These are phyloP conservation scores for Thunnus albacares DNA, from an alignment of 2,797 vertebrate genomes.

Conservation along the genomic window DNA sequence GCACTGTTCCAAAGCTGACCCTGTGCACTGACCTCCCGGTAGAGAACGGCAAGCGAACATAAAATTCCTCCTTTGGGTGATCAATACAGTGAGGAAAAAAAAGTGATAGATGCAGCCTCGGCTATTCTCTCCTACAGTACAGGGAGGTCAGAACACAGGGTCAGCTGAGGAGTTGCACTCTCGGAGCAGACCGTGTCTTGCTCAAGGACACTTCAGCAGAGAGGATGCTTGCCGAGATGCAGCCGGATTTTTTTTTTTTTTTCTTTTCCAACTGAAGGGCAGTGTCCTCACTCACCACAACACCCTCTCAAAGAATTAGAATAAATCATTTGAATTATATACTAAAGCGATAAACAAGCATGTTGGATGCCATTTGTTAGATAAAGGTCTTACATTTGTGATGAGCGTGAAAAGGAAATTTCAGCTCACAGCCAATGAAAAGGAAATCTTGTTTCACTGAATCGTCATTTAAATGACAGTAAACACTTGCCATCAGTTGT, in stretches of 20 bases:
- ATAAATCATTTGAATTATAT: slow-evolving; percentile 10
- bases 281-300: slow-evolving; percentile 7
- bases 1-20: slow-evolving; percentile 62
- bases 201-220: slow-evolving; percentile 69
- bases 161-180: slow-evolving; percentile 50
- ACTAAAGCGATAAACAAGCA: slow-evolving; percentile 21
- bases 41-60: slow-evolving; percentile 24
- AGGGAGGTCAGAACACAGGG: slow-evolving; percentile 71
- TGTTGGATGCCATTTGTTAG: not conserved
- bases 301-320: slow-evolving; percentile 14
- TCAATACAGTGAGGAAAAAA: slow-evolving; percentile 55
- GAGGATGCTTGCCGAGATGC: not conserved
- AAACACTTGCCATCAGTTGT: not conserved
- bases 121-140: slow-evolving; percentile 42
- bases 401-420: slow-evolving; percentile 5
- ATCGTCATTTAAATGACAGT: slow-evolving; percentile 19
- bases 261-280: slow-evolving; percentile 12
- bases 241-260: not conserved
- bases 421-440: slow-evolving; percentile 1
- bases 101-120: slow-evolving; percentile 40
- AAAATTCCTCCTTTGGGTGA: slow-evolving; percentile 66
- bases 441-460: not conserved
- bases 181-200: slow-evolving; percentile 55
- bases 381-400: slow-evolving; percentile 40
- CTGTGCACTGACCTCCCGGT: slow-evolving; percentile 47